A percentile compares a stretch with the other conserved stretches of the same genome.
These are phyloP conservation scores for Vipera latastei DNA, from an alignment of 2,797 vertebrate genomes.

Conservation along the genomic window DNA sequence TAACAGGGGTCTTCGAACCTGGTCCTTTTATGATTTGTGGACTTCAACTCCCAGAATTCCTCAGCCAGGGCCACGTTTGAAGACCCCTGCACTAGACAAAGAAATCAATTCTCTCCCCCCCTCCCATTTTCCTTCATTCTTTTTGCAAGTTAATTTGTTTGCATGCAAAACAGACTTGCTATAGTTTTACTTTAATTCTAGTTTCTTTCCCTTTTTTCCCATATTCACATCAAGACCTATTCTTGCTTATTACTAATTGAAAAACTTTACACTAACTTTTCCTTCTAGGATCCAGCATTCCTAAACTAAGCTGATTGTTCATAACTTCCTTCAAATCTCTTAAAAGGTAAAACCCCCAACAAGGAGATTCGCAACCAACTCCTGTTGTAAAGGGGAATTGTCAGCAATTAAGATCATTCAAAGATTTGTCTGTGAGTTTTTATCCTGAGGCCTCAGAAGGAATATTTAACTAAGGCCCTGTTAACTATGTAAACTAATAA, in stretches of 20 bases:
- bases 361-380: background rate
- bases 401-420: background rate
- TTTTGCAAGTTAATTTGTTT: background rate
- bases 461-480: background rate
- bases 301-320: background rate
- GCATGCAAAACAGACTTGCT: background rate
- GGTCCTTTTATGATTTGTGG: too few species aligned
- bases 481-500: background rate
- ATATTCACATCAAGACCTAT: background rate
- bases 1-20: background rate
- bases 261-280: background rate
- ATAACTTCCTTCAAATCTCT: constrained; percentile 7
- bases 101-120: too few species aligned
- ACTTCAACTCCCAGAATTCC: too few species aligned
- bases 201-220: background rate
- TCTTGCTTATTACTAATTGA: constrained; percentile 26
- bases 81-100: too few species aligned
- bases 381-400: background rate
- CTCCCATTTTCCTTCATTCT: background rate
- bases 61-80: too few species aligned
- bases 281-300: constrained; percentile 29
- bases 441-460: background rate
- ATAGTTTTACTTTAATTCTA: background rate
- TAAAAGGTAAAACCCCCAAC: background rate
- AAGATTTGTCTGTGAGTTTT: background rate